Evolutionary conservation across 2,113 vertebrate species (phyloP).

Genomic region (Syrrhaptes paradoxus): DNA sequence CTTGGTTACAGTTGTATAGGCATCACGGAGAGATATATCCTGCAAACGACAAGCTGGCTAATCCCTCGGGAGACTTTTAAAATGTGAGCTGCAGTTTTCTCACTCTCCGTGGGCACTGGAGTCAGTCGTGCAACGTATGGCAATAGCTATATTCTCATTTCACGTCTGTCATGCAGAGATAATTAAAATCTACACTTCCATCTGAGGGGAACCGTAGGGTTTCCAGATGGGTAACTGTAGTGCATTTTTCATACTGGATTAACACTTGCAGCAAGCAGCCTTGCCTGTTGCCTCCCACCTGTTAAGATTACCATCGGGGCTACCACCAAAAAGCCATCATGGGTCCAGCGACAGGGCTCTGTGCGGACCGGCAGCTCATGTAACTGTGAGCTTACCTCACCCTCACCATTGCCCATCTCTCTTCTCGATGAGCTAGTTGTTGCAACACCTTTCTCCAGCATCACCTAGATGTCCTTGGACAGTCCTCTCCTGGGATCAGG

Average conservation of each 20-base stretch:
- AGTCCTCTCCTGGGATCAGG: not conserved
- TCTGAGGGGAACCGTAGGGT: not conserved
- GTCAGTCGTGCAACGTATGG: not conserved
- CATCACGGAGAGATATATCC: not conserved
- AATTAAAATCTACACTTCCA: constrained; percentile 31
- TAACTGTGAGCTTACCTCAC: not conserved
- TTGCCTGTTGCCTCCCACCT: constrained; percentile 33
- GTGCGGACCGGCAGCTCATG: not conserved
- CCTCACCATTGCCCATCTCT: not conserved
- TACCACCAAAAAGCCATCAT: not conserved
- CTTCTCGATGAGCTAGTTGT: not conserved
- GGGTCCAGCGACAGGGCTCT: not conserved
- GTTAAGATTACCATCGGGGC: not conserved
- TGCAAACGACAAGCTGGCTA: not conserved
- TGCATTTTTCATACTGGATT: not conserved
- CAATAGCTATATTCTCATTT: not conserved
- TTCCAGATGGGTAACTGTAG: constrained; percentile 19
- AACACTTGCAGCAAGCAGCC: constrained; percentile 4
- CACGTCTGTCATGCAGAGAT: constrained; percentile 17
- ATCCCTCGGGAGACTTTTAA: not conserved
- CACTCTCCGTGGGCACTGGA: not conserved
- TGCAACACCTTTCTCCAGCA: not conserved
- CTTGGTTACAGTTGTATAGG: constrained; percentile 7
- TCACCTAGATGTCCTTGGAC: not conserved
- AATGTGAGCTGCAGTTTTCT: constrained; percentile 31